Base-by-base conservation (phyloP, 2,797 vertebrate genomes). In the Pitangus sulphuratus region DNA sequence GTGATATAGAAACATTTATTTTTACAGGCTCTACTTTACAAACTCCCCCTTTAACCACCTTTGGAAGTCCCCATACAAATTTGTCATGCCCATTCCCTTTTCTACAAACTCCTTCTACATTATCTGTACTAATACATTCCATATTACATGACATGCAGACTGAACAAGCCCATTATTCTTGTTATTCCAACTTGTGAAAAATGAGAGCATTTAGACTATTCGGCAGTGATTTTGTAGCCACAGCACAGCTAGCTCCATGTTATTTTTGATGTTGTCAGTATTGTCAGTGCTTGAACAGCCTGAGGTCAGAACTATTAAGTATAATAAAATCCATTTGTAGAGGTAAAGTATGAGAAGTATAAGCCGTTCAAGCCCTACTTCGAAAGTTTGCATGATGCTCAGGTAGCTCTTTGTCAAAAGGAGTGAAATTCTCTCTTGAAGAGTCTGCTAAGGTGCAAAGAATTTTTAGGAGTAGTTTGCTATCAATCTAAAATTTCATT, bases 311-410 rank as follows among this genome's bases (percentile, higher is more conserved):
- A 68, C 26, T 75, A 57, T 42, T 74, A 28, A 45, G 19, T 74
- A 50, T 48, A 89, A 71, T 54, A 84, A 84, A 68, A 87, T 89
- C n/a, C 7, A 48, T 65, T 95, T 68, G 16, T 56, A 70, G 37
- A 80, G 37, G 15, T 70, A n/a, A 91, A 83, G 37, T 12, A 17
- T 48, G 21, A 65, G 40, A 70, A 77, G 51, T 64, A 9, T 30
- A 53, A 85, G 8, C 26, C 25, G 30, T 81, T 68, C 81, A 53
- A 88, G 4, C 16, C 21, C 17, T 53, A 25, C 18, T 68, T 71
- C 78, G n/a, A n/a, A 68, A 68, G 26, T 53, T 1, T 86, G 2
- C 17, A 13, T 69, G 37, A 68, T 68, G 14, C 12, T 61, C 5
- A 65, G 21, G 28, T 45, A 71, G 30, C 11, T 64, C 21, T 78